phyloP scores from a whole-genome alignment of 2,888 invertebrate genomes.

The Actias luna region DNA sequence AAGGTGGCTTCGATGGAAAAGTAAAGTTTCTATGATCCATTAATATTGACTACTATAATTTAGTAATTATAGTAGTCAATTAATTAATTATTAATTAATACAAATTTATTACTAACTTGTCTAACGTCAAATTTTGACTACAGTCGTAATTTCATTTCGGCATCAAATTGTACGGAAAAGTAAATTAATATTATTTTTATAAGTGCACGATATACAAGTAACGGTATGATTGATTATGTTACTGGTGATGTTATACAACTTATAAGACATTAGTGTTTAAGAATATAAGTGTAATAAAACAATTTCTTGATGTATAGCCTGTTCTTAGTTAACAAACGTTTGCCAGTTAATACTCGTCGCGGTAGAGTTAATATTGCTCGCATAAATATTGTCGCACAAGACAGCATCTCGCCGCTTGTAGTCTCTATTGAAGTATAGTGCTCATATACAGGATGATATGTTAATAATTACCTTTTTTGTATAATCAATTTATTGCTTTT shows the following conservation, averaged over 20 bases:
- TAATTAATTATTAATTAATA: too few relatives aligned
- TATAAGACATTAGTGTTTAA: background rate
- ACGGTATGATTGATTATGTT: background rate
- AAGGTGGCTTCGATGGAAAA: too few relatives aligned
- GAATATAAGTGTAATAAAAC: constrained; percentile 28
- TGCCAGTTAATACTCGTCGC: constrained; percentile 60
- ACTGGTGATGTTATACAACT: background rate
- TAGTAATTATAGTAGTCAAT: too few relatives aligned
- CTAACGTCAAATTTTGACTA: background rate
- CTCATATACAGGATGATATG: constrained; percentile 52
- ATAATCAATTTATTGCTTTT: background rate
- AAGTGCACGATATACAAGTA: background rate
- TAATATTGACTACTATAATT: too few relatives aligned
- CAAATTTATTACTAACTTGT: background rate
- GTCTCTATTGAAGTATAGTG: constrained; percentile 78
- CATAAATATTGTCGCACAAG: constrained; percentile 79
- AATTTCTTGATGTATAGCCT: constrained; percentile 31
- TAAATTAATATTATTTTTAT: background rate
- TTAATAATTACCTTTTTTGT: background rate
- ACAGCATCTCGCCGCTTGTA: constrained; percentile 74
- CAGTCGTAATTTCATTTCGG: background rate
- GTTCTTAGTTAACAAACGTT: constrained; percentile 50
- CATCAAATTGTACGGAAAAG: too few relatives aligned
- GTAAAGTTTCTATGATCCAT: too few relatives aligned
- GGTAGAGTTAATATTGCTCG: constrained; percentile 77